phyloP scores from a whole-genome alignment of 2,888 invertebrate species.

The Slavum lentiscoides region DNA sequence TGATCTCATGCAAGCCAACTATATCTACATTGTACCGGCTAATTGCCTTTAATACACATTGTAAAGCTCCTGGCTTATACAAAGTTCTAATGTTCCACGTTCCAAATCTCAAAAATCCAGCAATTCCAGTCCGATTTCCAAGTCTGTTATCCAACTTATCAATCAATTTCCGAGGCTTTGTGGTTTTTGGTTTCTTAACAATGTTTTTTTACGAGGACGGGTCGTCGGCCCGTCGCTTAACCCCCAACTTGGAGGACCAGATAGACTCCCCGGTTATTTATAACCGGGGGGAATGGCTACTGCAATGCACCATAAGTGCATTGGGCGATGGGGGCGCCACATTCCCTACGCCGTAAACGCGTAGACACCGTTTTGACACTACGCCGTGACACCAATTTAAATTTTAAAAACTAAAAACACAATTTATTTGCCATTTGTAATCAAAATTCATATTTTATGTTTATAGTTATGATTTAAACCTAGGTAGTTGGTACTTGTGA shows the following conservation, averaged over 20 bases:
- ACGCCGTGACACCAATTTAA: no score
- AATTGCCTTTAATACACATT: no score
- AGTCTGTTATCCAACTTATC: background rate
- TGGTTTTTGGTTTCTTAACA: constrained; percentile 25
- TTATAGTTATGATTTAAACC: no score
- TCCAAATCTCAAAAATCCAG: no score
- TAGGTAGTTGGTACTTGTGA: no score
- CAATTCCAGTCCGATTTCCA: no score
- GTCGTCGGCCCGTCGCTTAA: constrained; percentile 19
- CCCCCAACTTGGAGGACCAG: constrained; percentile 22
- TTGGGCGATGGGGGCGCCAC: background rate
- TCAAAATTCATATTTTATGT: no score
- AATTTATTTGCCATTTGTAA: no score
- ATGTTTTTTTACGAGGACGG: constrained; percentile 18
- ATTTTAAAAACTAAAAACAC: no score
- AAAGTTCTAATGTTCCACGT: constrained; percentile 15
- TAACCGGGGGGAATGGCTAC: background rate
- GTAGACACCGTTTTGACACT: background rate
- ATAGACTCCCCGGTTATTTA: background rate
- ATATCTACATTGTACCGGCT: no score
- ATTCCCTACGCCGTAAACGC: background rate
- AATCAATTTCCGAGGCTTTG: constrained; percentile 14
- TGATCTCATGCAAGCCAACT: no score
- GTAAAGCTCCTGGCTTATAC: background rate
- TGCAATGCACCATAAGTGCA: constrained; percentile 1